Base-by-base conservation (phyloP, 1,140 invertebrate species). In the Papilio polytes region DNA sequence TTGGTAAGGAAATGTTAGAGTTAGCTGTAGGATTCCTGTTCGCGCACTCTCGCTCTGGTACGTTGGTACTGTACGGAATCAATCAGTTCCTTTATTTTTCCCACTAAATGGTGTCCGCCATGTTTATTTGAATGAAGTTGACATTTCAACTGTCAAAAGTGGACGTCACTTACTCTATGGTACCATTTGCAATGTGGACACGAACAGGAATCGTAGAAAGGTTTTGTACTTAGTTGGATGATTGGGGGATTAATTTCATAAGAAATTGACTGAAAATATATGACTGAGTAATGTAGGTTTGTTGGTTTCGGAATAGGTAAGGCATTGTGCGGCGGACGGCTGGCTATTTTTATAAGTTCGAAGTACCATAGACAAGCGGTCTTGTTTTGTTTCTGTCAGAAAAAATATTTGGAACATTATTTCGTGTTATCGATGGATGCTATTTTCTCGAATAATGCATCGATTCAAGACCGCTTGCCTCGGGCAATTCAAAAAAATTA, bases 231-330 rank as follows among this genome's bases (percentile, higher is more conserved):
- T 94, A 94, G 89, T 89, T 81, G 85, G 83, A 85, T 87, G 88
- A 88, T 89, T 87, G 85, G 89, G 85, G 87, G 89, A 90, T 90
- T 94, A 93, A 92, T 93, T 94, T 94, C 92, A 87, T 93, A 94
- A 92, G 92, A 92, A 91, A 93, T 91, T 92, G 93, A 94, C 93
- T 94, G 92, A 94, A 90, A 93, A 89, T 91, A 94, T 92, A 93
- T 93, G 93, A 94, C 92, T 94, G 93, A 94, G 91, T 94, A 94
- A 92, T 93, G 90, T 94, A 94, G 91, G 91, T 90, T 87, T 90
- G 92, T 90, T 86, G 91, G 92, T 91, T 90, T 93, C 86, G 89
- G 91, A 88, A 87, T 93, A 93, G 92, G 89, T 94, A 94, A 90
- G 85, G 83, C 92, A 91, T 88, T 80, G 91, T 90, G 92, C 90